Conservation (phyloP, 2,888 invertebrate species). For the Mythimna loreyi region DNA sequence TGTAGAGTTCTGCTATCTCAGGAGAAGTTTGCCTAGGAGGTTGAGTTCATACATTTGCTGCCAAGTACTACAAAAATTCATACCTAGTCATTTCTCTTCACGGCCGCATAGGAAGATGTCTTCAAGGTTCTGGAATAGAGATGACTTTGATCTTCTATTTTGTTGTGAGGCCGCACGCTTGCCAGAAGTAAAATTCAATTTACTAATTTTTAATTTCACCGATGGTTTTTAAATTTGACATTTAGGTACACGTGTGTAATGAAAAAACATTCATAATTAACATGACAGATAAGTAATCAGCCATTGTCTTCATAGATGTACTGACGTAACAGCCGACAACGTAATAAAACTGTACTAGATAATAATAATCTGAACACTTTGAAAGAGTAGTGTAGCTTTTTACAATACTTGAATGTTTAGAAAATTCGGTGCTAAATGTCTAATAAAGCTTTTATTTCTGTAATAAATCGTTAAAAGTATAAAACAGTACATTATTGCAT, state of each 20-base stretch:
- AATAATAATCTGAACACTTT: background rate
- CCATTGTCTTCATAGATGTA: slow-evolving; percentile 8
- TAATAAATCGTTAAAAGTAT: slow-evolving; percentile 21
- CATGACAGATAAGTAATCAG: slow-evolving; percentile 15
- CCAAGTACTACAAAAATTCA: too few species aligned
- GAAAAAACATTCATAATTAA: background rate
- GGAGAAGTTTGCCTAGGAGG: too few species aligned
- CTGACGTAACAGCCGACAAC: background rate
- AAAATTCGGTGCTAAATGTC: background rate
- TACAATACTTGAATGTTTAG: background rate
- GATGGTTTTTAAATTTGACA: background rate
- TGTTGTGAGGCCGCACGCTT: background rate
- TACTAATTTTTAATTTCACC: too few species aligned
- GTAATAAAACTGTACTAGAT: background rate
- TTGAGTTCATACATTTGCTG: too few species aligned
- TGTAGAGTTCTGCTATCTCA: too few species aligned
- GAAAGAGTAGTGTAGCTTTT: background rate
- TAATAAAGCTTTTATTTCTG: background rate
- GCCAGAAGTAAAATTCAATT: too few species aligned
- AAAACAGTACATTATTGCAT: slow-evolving; percentile 18
- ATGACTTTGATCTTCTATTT: background rate
- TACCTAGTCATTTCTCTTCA: too few species aligned
- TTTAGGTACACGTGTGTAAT: background rate
- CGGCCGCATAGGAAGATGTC: too few species aligned
- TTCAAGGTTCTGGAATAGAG: too few species aligned